Evolutionary conservation across 1,140 invertebrate species (phyloP).

Genomic region (Drosophila littoralis): DNA sequence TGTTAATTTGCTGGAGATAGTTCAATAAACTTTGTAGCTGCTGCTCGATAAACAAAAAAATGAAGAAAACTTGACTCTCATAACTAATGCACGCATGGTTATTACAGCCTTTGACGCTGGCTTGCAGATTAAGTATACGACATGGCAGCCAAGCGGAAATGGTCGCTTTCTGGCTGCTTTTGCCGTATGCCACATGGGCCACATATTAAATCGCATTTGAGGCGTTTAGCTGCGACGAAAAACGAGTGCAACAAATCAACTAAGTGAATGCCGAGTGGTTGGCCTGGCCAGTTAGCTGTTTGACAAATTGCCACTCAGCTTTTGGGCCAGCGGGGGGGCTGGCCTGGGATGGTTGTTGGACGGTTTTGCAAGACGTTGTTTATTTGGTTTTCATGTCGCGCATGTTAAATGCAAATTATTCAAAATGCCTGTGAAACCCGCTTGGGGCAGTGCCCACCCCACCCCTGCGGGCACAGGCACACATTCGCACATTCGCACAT

Average conservation of each 20-base stretch:
- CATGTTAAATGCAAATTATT: constrained; percentile 82
- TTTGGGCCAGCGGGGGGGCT: constrained; percentile 21
- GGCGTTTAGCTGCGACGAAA: constrained; percentile 71
- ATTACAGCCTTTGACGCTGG: constrained; percentile 32
- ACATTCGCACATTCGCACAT: constrained; percentile 29
- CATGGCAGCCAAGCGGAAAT: constrained; percentile 36
- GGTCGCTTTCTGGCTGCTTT: constrained; percentile 2
- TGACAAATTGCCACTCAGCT: constrained; percentile 73
- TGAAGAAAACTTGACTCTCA: constrained; percentile 42
- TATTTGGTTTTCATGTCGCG: constrained; percentile 79
- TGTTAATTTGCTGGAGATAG: constrained; percentile 63
- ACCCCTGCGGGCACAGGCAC: constrained; percentile 22
- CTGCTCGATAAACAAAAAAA: constrained; percentile 6
- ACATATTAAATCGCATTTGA: constrained; percentile 76
- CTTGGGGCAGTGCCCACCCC: constrained; percentile 6
- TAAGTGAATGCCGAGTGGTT: constrained; percentile 62
- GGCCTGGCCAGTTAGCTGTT: constrained; percentile 68
- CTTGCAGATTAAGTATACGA: constrained; percentile 64
- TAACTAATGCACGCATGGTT: constrained; percentile 63
- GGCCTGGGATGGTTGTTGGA: not conserved
- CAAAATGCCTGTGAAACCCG: constrained; percentile 54
- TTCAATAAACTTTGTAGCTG: constrained; percentile 50
- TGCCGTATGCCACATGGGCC: constrained; percentile 35
- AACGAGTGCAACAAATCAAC: constrained; percentile 80
- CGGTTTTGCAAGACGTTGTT: constrained; percentile 60